A percentile compares a stretch with the other conserved stretches of the same genome.
Evolutionary conservation across 2,888 invertebrate species (phyloP).

Genomic region (Melanotus villosus): DNA sequence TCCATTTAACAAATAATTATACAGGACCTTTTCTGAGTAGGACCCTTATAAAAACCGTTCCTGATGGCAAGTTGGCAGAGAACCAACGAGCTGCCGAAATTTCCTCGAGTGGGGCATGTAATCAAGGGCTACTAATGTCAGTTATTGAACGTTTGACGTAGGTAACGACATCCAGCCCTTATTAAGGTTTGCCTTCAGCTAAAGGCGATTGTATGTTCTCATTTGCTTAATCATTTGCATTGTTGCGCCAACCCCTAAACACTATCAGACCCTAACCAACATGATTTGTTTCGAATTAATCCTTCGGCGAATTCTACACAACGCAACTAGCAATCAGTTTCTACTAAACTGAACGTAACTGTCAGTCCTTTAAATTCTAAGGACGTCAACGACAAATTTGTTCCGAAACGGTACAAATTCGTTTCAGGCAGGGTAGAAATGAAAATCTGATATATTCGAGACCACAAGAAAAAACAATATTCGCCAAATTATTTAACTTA

Average conservation of each 20-base stretch:
- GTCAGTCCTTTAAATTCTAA: background rate
- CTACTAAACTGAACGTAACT: background rate
- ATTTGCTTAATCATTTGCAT: conserved; percentile 13
- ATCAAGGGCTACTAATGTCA: conserved; percentile 14
- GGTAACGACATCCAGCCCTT: conserved; percentile 16
- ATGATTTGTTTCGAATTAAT: conserved; percentile 8
- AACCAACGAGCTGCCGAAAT: background rate
- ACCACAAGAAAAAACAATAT: too few species aligned
- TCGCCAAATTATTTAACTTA: too few species aligned
- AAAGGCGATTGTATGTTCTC: conserved; percentile 1
- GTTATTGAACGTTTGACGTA: conserved; percentile 23
- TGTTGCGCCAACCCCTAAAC: conserved; percentile 8
- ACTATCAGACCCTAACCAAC: conserved; percentile 6
- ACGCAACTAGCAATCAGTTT: background rate
- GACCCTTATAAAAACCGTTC: background rate
- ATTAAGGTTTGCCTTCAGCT: conserved; percentile 8
- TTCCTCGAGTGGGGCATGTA: conserved; percentile 6
- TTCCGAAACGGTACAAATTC: too few species aligned
- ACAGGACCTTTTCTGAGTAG: background rate
- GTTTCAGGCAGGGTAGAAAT: too few species aligned
- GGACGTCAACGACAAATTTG: too few species aligned
- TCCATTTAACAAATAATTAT: too few species aligned
- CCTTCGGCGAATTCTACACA: background rate
- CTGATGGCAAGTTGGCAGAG: background rate
- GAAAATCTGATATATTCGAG: too few species aligned